Evolutionary conservation across 1,140 invertebrate genomes (phyloP).

Genomic region (Nomia melanderi): DNA sequence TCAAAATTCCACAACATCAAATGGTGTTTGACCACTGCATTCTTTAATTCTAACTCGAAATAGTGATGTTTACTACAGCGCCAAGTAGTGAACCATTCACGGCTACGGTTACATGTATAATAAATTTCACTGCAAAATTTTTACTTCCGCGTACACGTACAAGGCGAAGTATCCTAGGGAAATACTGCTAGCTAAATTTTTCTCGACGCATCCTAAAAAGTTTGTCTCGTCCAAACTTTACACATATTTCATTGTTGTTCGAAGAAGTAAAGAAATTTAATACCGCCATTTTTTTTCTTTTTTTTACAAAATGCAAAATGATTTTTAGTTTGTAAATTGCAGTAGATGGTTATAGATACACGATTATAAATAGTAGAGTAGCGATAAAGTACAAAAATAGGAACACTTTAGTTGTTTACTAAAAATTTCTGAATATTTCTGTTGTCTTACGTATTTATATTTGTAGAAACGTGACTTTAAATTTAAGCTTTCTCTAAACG

Average conservation of each 20-base stretch:
- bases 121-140: constrained; percentile 32
- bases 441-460: background rate
- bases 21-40: constrained; percentile 77
- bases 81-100: constrained; percentile 50
- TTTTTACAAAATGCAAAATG: background rate
- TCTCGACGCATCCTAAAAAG: background rate
- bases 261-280: constrained; percentile 21
- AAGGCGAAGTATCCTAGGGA: constrained; percentile 19
- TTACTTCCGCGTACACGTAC: constrained; percentile 20
- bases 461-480: background rate
- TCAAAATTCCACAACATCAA: constrained; percentile 72
- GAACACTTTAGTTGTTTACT: constrained; percentile 9
- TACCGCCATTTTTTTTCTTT: constrained; percentile 26
- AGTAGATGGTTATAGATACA: constrained; percentile 19
- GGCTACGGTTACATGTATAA: constrained; percentile 19
- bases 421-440: background rate
- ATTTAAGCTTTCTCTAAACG: background rate
- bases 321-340: constrained; percentile 32
- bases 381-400: background rate
- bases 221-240: background rate
- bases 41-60: constrained; percentile 66
- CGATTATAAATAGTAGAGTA: constrained; percentile 1
- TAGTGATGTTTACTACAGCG: constrained; percentile 51
- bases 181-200: constrained; percentile 13
- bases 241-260: constrained; percentile 1